Percentiles rank a stretch among this genome's conserved stretches.
phyloP scores from a whole-genome alignment of 2,797 vertebrate species.

The Mustela erminea region DNA sequence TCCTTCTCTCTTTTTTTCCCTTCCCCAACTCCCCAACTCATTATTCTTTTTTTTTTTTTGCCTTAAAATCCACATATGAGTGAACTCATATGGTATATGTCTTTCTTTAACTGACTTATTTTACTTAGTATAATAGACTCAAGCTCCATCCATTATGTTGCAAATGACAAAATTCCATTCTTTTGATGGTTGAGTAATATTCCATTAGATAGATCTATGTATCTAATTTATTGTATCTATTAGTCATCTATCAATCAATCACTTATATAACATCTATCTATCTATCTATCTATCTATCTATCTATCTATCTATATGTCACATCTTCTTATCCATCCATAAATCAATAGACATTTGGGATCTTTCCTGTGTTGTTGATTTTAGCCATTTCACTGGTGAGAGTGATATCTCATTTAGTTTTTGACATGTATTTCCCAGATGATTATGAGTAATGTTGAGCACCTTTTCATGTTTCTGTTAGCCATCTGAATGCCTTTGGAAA shows the following conservation, averaged over 20 bases:
- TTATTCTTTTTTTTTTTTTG: not conserved
- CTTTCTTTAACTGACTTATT: not conserved
- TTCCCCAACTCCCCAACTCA: not conserved
- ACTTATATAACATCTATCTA: no score
- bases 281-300: not conserved
- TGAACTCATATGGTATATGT: not conserved
- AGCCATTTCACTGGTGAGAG: no score
- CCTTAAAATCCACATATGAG: not conserved
- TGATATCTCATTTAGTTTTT: no score
- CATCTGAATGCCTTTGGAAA: no score
- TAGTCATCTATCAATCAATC: no score
- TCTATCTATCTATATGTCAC: no score
- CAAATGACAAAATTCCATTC: not conserved
- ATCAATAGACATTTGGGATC: not conserved
- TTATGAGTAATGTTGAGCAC: no score
- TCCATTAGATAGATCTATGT: not conserved
- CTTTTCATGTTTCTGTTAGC: no score
- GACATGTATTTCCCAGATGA: no score
- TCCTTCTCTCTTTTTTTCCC: not conserved
- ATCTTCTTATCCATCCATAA: not conserved
- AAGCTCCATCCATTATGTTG: not conserved
- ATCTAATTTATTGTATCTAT: no score
- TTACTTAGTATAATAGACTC: not conserved
- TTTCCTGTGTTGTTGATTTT: not conserved
- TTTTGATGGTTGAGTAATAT: not conserved